These are phyloP conservation scores for Valencia hispanica DNA, from an alignment of 2,797 vertebrate genomes.

Conservation along the genomic window DNA sequence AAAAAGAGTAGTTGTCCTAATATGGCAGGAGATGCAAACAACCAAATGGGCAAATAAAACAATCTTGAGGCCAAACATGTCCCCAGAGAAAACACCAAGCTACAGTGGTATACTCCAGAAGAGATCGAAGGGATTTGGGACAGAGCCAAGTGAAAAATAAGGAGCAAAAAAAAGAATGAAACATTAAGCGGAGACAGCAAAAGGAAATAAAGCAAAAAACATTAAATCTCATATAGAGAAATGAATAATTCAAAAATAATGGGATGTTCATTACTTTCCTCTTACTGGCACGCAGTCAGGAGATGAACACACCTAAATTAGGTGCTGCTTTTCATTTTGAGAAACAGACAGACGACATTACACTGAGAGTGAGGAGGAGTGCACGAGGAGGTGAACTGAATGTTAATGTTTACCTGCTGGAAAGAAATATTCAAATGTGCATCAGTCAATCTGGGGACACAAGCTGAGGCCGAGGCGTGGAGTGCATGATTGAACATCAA, in stretches of 20 bases:
- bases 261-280: conserved; percentile 33
- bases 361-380: conserved; percentile 33
- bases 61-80: conserved; percentile 7
- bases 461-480: conserved; percentile 51
- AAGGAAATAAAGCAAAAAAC: conserved; percentile 5
- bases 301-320: conserved; percentile 47
- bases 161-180: neutral
- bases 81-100: conserved; percentile 16
- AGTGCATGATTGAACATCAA: conserved; percentile 68
- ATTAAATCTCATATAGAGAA: neutral
- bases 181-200: neutral
- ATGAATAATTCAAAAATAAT: conserved; percentile 35
- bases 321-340: conserved; percentile 37
- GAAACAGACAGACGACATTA: conserved; percentile 40
- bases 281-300: conserved; percentile 15
- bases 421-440: conserved; percentile 65
- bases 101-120: neutral
- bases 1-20: conserved; percentile 11
- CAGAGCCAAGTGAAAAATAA: conserved; percentile 7
- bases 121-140: neutral
- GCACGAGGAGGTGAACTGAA: conserved; percentile 50
- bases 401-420: conserved; percentile 67
- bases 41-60: neutral
- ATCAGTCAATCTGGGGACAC: conserved; percentile 66
- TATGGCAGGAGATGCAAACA: conserved; percentile 23